Evolutionary conservation across 1,140 invertebrate genomes (phyloP), one percentile per base, ranked within the genome.

Genomic region (Cyphomyrmex costatus): DNA sequence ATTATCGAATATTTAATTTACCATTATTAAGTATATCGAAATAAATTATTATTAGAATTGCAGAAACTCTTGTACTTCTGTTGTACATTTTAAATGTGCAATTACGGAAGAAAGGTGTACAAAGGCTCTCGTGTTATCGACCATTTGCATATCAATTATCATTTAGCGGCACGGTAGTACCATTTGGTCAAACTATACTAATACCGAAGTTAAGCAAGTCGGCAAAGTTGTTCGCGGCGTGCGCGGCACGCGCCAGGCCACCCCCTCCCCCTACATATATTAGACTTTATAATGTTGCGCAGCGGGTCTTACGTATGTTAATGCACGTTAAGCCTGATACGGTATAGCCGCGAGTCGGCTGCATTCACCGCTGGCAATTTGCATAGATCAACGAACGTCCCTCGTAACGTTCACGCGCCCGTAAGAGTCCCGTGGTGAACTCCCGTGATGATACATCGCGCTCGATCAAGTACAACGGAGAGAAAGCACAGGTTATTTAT

Each of bases 241-340:
- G 80, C 61, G 87, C 70, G 87, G 87, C 89, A 92, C 90, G 86
- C 83, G 88, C 91, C 90, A 27, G 71, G 49, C 51, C 63, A 61
- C 71, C 33, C 19, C 3, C 46, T 36, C 21, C 66, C 71, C 58
- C 60, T 74, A 68, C 63, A 70, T 80, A 56, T 83, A 92, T 92
- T 91, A 89, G 90, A 92, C 92, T 91, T 91, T 91, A 86, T 89
- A 91, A 93, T 92, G 84, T 71, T 70, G 46, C 58, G 60, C 49
- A 68, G 56, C 49, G 61, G 77, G 87, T 88, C 90, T 92, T 90
- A 85, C 86, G 91, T 92, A 91, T 87, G 91, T 92, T 92, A 91
- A 92, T 90, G 87, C 86, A 85, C 74, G 78, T 91, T 92, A 92
- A 92, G 87, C 88, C 88, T 87, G 91, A 91, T 92, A 89, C 68